phyloP scores from a whole-genome alignment of 2,113 vertebrate genomes.

The Laticauda laticaudata region DNA sequence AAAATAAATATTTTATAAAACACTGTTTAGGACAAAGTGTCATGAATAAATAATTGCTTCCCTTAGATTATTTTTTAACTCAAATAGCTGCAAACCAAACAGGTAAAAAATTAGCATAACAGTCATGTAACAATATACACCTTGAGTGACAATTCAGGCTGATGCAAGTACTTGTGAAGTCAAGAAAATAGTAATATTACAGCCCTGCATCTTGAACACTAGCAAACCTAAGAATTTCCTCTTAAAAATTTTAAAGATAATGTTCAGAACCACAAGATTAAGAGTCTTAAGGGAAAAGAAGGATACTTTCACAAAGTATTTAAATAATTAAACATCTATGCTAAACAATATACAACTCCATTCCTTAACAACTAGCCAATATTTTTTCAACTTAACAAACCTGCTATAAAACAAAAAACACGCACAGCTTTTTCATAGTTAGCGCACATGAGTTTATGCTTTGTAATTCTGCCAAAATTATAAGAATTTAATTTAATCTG shows the following conservation, averaged over 20 bases:
- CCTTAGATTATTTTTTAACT: constrained; percentile 46
- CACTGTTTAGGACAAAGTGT: constrained; percentile 65
- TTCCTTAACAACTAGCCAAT: constrained; percentile 54
- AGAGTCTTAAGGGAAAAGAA: constrained; percentile 19
- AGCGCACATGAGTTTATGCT: constrained; percentile 30
- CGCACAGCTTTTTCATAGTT: constrained; percentile 33
- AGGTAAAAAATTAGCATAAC: constrained; percentile 63
- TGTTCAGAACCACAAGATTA: constrained; percentile 43
- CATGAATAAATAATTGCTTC: constrained; percentile 71
- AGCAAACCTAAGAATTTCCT: constrained; percentile 41
- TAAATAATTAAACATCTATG: constrained; percentile 56
- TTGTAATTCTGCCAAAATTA: background rate
- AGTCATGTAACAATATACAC: constrained; percentile 55
- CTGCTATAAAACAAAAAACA: constrained; percentile 61
- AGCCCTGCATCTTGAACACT: constrained; percentile 65
- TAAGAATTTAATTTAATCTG: constrained; percentile 13
- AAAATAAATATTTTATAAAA: constrained; percentile 69
- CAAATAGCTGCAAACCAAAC: constrained; percentile 68
- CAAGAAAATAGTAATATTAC: constrained; percentile 27
- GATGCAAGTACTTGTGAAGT: constrained; percentile 49
- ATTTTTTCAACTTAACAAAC: constrained; percentile 61
- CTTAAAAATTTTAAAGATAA: constrained; percentile 43
- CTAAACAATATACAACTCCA: constrained; percentile 48
- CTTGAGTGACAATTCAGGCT: constrained; percentile 58
- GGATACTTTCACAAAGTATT: constrained; percentile 68